phyloP scores from a whole-genome alignment of 2,888 invertebrate species.

The Calameuta idolon region DNA sequence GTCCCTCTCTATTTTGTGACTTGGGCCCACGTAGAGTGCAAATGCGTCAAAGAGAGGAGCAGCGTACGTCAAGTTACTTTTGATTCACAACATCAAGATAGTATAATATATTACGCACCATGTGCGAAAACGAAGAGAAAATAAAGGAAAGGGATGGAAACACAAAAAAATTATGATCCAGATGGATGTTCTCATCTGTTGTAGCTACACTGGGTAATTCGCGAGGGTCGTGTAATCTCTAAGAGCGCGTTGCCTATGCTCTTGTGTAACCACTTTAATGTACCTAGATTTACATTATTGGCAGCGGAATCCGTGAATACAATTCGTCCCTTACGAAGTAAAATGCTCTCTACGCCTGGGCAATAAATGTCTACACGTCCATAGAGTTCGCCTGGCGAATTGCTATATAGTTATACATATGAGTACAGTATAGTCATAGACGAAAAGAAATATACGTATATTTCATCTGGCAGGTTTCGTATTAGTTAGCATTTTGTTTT shows the following conservation, averaged over 20 bases:
- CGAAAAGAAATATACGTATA: background rate
- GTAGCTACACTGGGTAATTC: background rate
- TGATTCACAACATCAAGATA: background rate
- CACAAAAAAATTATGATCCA: background rate
- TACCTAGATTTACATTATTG: background rate
- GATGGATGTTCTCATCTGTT: background rate
- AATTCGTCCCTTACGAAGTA: background rate
- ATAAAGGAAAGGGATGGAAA: background rate
- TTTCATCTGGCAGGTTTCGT: background rate
- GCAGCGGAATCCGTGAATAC: background rate
- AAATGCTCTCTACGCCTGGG: slow-evolving; percentile 39
- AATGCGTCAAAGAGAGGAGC: background rate
- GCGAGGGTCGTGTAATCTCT: background rate
- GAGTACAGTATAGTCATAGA: background rate
- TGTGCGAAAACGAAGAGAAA: background rate
- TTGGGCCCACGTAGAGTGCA: background rate
- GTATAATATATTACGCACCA: background rate
- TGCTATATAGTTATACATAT: background rate
- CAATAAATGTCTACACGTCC: slow-evolving; percentile 41
- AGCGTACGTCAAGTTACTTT: background rate
- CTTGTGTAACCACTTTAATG: background rate
- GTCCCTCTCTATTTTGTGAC: background rate
- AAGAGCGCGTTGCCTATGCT: background rate
- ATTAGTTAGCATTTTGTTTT: no score
- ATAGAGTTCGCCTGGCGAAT: background rate